Base-by-base conservation (phyloP, 2,888 invertebrate genomes). In the Apotomis capreana region DNA sequence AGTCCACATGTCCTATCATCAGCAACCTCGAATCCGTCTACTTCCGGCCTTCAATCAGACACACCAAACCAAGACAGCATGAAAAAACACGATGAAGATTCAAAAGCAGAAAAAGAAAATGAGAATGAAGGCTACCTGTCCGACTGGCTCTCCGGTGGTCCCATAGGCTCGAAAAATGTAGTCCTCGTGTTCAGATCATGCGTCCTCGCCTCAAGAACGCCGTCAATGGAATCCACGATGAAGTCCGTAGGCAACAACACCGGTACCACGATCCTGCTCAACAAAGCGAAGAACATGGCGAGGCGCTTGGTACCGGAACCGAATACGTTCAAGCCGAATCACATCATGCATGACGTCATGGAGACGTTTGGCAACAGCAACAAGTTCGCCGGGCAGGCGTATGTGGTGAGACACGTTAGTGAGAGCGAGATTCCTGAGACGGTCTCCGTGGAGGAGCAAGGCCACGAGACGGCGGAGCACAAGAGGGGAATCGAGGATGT, bases 141-240 rank as follows among this genome's bases (percentile, higher is more conserved):
- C 9, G 93, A 92, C 80, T 95, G 95, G 95, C 84, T 95, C 69
- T 92, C 94, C 49, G 95, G 95, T 69, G 95, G 95, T 15, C 92
- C 90, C 44, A 79, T 95, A 76, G 96, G 96, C 26, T 94, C 95
- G 2, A 95, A 94, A 71, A 95, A 94, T 69, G 94, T 96, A 4
- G 94, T 95, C 62, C 90, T 96, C 68, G 93, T 96, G 62, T 96
- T 96, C 87, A 92, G 95, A 78, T 95, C 96, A 79, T 94, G 94
- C 76, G 95, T 95, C 59, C 87, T 95, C 75, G 95, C 95, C 0
- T 82, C 85, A 0, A 78, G 87, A 26, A 88, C 90, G 1, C 89
- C 92, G 0, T 90, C 91, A 70, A 87, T 88, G 90, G 94, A 89
- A 78, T 94, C 86, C 1, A 81, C 90, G 74, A 94, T 89, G 59